Conservation (phyloP, 2,797 vertebrate genomes). For the Pipistrellus pipistrellus region DNA sequence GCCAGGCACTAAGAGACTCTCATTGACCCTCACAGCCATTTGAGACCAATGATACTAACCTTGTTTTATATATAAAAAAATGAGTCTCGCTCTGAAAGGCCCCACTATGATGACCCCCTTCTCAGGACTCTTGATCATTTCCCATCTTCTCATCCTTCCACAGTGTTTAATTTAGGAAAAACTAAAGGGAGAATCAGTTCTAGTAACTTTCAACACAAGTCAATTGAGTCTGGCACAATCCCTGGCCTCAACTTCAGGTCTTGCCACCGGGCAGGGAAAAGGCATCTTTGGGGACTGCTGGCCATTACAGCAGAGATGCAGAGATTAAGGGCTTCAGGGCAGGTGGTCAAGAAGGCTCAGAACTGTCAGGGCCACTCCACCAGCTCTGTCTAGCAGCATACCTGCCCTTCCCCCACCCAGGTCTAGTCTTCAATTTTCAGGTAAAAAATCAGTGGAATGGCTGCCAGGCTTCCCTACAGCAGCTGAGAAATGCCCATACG, state of each 20-base stretch:
- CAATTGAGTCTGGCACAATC: slow-evolving; percentile 17
- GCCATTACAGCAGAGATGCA: background rate
- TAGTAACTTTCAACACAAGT: slow-evolving; percentile 51
- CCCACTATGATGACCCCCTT: background rate
- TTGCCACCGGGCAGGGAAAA: background rate
- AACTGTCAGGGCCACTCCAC: background rate
- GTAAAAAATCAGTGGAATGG: background rate
- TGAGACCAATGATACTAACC: background rate
- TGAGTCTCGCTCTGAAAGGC: background rate
- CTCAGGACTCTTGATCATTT: background rate
- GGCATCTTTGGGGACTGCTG: background rate
- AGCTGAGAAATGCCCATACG: background rate
- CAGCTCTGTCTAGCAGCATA: background rate
- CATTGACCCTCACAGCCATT: background rate
- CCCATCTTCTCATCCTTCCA: slow-evolving; percentile 40
- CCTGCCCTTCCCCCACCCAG: background rate
- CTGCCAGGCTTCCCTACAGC: background rate
- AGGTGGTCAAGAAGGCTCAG: background rate
- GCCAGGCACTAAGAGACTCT: background rate
- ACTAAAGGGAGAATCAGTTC: slow-evolving; percentile 11
- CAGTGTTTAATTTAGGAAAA: slow-evolving; percentile 39
- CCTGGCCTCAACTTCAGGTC: background rate
- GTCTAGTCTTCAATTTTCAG: background rate
- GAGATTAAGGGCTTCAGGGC: background rate
- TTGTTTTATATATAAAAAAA: background rate